phyloP scores from a whole-genome alignment of 2,888 invertebrate species.

The Steinernema carpocapsae region DNA sequence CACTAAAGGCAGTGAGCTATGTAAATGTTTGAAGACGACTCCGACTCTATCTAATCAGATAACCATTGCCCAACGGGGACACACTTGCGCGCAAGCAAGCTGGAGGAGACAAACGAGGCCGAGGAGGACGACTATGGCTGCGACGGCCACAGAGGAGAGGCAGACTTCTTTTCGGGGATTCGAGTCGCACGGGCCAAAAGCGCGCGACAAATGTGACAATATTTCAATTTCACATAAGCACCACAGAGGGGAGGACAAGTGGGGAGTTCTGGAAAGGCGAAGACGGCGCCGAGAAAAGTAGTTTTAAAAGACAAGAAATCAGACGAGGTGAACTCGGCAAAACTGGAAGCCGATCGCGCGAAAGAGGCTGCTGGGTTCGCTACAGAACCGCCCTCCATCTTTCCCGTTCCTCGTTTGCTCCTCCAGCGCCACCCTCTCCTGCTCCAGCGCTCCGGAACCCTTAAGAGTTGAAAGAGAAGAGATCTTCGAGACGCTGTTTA shows the following conservation, averaged over 20 bases:
- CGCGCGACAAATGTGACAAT: constrained; percentile 30
- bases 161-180: constrained; percentile 19
- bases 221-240: constrained; percentile 29
- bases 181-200: constrained; percentile 31
- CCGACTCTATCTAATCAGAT: constrained; percentile 27
- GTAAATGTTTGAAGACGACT: constrained; percentile 31
- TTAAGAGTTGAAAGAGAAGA: background rate
- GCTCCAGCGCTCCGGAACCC: too few species aligned
- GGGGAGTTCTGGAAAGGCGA: constrained; percentile 1
- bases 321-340: background rate
- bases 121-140: background rate
- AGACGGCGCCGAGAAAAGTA: constrained; percentile 5
- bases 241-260: constrained; percentile 21
- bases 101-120: constrained; percentile 8
- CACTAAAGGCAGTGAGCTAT: constrained; percentile 16
- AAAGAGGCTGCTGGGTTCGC: too few species aligned
- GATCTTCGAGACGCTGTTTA: background rate
- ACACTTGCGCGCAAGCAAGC: constrained; percentile 18
- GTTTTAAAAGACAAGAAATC: background rate
- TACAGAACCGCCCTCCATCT: background rate
- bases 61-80: constrained; percentile 30
- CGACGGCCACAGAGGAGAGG: background rate
- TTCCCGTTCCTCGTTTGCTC: background rate
- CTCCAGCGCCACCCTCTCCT: too few species aligned
- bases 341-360: background rate